phyloP scores from a whole-genome alignment of 2,113 vertebrate genomes.

The Elephantulus edwardii region DNA sequence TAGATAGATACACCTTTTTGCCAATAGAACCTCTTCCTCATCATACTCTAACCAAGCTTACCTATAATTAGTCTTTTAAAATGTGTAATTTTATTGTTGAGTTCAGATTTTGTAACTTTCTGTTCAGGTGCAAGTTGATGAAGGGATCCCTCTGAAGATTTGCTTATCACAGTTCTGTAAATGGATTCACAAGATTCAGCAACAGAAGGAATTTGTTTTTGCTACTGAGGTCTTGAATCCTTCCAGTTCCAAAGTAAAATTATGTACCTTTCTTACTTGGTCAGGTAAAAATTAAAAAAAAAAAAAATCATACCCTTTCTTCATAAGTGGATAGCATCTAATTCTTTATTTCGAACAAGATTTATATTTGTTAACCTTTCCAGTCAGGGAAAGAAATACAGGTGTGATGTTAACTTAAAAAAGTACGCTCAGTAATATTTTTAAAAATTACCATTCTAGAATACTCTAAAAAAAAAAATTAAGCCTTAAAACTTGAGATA shows the following conservation, averaged over 20 bases:
- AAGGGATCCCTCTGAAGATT: conserved; percentile 91
- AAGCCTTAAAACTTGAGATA: conserved; percentile 39
- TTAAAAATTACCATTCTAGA: conserved; percentile 7
- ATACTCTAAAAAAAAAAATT: conserved; percentile 30
- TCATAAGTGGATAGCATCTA: conserved; percentile 32
- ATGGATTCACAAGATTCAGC: conserved; percentile 91
- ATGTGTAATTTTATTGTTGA: background rate
- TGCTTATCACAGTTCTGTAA: conserved; percentile 93
- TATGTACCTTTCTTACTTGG: conserved; percentile 94
- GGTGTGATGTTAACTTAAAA: conserved; percentile 43
- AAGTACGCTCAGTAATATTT: conserved; percentile 30
- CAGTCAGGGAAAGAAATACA: conserved; percentile 32
- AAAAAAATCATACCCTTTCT: background rate
- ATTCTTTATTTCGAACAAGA: conserved; percentile 38
- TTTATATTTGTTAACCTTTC: conserved; percentile 36
- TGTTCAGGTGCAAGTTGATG: conserved; percentile 90
- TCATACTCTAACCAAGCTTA: background rate
- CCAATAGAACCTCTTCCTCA: background rate
- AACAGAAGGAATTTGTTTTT: conserved; percentile 88
- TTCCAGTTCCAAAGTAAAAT: conserved; percentile 78
- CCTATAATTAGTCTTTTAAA: background rate
- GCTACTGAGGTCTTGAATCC: conserved; percentile 49
- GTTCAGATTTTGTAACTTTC: conserved; percentile 51
- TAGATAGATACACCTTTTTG: conserved; percentile 20
- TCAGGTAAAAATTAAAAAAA: conserved; percentile 89